Evolutionary conservation across 2,888 invertebrate genomes (phyloP).

Genomic region (Sarcophaga carnaria): DNA sequence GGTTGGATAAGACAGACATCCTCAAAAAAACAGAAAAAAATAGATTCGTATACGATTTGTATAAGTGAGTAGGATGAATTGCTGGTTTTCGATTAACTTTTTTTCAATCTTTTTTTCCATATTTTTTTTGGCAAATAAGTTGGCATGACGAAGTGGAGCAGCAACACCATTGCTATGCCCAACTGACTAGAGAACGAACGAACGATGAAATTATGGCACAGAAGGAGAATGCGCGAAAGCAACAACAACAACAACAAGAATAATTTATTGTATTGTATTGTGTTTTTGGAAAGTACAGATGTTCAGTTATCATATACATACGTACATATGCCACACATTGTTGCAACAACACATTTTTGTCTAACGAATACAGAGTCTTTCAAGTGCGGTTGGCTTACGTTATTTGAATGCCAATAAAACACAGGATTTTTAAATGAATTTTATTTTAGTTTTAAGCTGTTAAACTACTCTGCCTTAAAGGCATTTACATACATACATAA

Average conservation of each 20-base stretch:
- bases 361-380: not conserved
- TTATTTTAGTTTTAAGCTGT: too few relatives aligned
- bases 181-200: too few relatives aligned
- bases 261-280: too few relatives aligned
- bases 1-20: slow-evolving; percentile 29
- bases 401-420: too few relatives aligned
- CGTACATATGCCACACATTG: not conserved
- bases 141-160: slow-evolving; percentile 49
- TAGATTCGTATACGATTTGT: slow-evolving; percentile 7
- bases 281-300: slow-evolving; percentile 32
- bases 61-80: slow-evolving; percentile 51
- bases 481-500: too few relatives aligned
- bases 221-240: slow-evolving; percentile 1
- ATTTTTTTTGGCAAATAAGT: slow-evolving; percentile 41
- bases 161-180: slow-evolving; percentile 23
- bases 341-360: not conserved
- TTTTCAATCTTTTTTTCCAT: too few relatives aligned
- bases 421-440: too few relatives aligned
- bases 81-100: not conserved
- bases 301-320: slow-evolving; percentile 42
- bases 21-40: slow-evolving; percentile 15
- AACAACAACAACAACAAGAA: slow-evolving; percentile 29
- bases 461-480: too few relatives aligned
- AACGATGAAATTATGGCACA: not conserved
- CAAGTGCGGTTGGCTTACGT: too few relatives aligned